Base-by-base conservation (phyloP, 2,113 vertebrate species). In the Charina bottae region DNA sequence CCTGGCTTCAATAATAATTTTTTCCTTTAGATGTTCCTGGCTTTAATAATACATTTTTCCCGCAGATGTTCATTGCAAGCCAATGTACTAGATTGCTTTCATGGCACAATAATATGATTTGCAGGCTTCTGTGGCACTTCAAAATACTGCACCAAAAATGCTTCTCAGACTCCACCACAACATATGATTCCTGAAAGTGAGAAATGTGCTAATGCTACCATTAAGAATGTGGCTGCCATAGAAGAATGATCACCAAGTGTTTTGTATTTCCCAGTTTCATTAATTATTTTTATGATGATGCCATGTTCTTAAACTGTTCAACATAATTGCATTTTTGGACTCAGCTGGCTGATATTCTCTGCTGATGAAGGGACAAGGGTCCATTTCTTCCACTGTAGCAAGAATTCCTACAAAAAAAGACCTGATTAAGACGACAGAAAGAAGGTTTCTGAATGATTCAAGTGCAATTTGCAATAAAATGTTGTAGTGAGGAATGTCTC, bases 261-360 rank as follows among this genome's bases (percentile, higher is more conserved):
- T 90, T 83, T 90, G 83, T 26, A 23, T 58, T 90, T 90, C 33
- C 72, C 42, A 54, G 9, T 90, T 26, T 83, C 89, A 83, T 90
- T 83, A 90, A 83, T 90, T 90, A 83, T 83, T 83, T 58, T 83
- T 90, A 90, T 83, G 89, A 83, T 83, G 33, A 83, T 90, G 58
- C 68, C 11, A 11, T 46, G 89, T 33, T 90, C 54, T 90, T 90
- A 83, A 83, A 72, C 54, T 90, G 72, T 83, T 72, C 11, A n/a
- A 58, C 62, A 90, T 5, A 58, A 58, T 19, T 56, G 21, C 23
- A 58, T 56, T 83, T 89, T 83, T 37, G 53, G 56, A 53, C 33
- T 83, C 33, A 83, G 54, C 2, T 83, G 54, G 68, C 53, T 54
- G 5, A 19, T 59, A 37, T 59, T 46, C 58, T 60, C 33, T 46